phyloP scores from a whole-genome alignment of 2,888 invertebrate genomes.

The Eumacrocentrus americanus region DNA sequence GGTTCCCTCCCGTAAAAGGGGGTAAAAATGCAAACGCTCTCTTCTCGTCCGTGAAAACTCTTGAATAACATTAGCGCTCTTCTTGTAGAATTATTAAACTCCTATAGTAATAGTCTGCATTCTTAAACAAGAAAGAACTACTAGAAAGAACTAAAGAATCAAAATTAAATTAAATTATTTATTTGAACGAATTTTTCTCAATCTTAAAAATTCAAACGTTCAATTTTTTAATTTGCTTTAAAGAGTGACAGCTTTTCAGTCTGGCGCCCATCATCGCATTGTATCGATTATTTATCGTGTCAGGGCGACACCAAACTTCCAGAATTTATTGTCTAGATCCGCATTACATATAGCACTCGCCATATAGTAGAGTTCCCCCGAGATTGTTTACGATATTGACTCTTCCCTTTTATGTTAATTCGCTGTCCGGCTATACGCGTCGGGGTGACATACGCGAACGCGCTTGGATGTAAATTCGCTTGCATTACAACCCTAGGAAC shows the following conservation, averaged over 20 bases:
- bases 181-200: too few relatives aligned
- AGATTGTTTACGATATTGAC: constrained; percentile 58
- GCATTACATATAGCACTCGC: constrained; percentile 23
- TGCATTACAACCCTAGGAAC: constrained; percentile 13
- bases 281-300: constrained; percentile 39
- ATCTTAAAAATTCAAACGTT: too few relatives aligned
- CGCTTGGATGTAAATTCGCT: constrained; percentile 23
- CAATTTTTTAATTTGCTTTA: not conserved
- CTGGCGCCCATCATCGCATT: constrained; percentile 7
- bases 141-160: not conserved
- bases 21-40: constrained; percentile 43
- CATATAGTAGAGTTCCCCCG: constrained; percentile 20
- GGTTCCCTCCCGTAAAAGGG: constrained; percentile 6
- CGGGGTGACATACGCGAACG: constrained; percentile 26
- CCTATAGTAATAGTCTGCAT: not conserved
- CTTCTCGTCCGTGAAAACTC: constrained; percentile 29
- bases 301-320: constrained; percentile 54
- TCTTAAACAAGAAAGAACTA: not conserved
- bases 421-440: constrained; percentile 31
- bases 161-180: too few relatives aligned
- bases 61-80: constrained; percentile 20
- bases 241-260: constrained; percentile 18
- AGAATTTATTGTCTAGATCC: constrained; percentile 35
- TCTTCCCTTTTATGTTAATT: constrained; percentile 57
- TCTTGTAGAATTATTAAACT: constrained; percentile 16